Evolutionary conservation across 2,888 invertebrate genomes (phyloP), one percentile per base, ranked within the genome.

Genomic region (Gymnoscelis rufifasciata): DNA sequence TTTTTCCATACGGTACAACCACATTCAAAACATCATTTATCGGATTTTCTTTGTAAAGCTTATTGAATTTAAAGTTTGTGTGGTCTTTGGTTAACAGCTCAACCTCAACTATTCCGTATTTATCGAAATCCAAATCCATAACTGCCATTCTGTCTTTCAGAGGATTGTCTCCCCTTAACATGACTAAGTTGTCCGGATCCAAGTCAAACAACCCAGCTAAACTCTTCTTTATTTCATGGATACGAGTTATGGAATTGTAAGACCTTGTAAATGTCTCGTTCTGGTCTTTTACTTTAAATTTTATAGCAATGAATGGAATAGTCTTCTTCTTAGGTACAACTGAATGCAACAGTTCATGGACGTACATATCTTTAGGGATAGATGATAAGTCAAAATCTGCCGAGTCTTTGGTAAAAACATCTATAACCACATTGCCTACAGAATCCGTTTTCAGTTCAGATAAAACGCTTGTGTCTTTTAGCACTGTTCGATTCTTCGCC

Each of bases 151-250:
- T 74, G 56, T 88, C 88, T 56, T 78, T 79, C 7, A 89, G 54
- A 1, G 78, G 71, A 7, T 66, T 71, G 2, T 88, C 88, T 36
- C 74, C 72, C 68, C 91, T 83, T 33, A 83, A 71, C 2, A 92
- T 56, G 0, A 86, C 71, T 29, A 93, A 68, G 30, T 86, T 74
- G 8, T 89, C 77, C 0, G 81, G 79, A 10, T 90, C 81, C 1
- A 90, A 77, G 66, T 88, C 82, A 62, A 93, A 92, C 30, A 91
- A 80, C 1, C 88, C 88, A 1, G 82, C 89, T 30, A 93, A 78
- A 59, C 91, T 91, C 57, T 88, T 87, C 67, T 91, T 92, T 30
- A 93, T 83, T 60, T 91, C 91, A 41, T 78, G 83, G 37, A 92
- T 74, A 48, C 86, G 90, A 68, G 89, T 86, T 13, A 81, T 78